Percentiles rank a stretch among this genome's conserved stretches.
Conservation (phyloP, 2,888 invertebrate species). For the Rhopalosiphum nymphaeae region DNA sequence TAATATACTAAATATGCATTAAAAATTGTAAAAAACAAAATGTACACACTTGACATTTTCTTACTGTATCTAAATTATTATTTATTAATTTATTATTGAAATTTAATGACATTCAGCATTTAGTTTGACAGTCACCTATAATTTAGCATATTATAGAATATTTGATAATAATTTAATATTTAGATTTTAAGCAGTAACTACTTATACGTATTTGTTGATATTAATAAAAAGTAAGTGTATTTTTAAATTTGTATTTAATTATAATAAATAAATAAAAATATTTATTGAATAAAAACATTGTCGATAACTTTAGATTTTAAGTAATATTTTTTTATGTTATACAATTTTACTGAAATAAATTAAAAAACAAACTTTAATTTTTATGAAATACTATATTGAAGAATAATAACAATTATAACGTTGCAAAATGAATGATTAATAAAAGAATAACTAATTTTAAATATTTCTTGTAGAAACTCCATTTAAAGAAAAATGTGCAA, state of each 20-base stretch:
- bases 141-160: background rate
- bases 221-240: background rate
- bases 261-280: background rate
- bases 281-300: background rate
- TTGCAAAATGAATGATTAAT: constrained; percentile 17
- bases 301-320: background rate
- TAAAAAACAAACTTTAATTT: background rate
- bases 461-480: background rate
- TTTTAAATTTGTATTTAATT: background rate
- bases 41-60: too few relatives aligned
- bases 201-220: background rate
- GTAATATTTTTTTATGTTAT: background rate
- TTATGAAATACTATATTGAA: background rate
- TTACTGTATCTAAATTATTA: too few relatives aligned
- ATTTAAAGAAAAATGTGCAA: background rate
- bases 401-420: constrained; percentile 19
- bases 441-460: constrained; percentile 41
- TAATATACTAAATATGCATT: too few relatives aligned
- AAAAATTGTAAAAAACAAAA: too few relatives aligned
- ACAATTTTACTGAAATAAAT: background rate
- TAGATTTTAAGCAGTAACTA: background rate
- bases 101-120: too few relatives aligned
- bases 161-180: background rate
- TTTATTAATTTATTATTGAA: too few relatives aligned
- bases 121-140: too few relatives aligned